A percentile compares a stretch with the other conserved stretches of the same genome.
These are phyloP conservation scores for Gnathonemus longibarbis DNA, from an alignment of 2,113 vertebrate genomes.

Conservation along the genomic window DNA sequence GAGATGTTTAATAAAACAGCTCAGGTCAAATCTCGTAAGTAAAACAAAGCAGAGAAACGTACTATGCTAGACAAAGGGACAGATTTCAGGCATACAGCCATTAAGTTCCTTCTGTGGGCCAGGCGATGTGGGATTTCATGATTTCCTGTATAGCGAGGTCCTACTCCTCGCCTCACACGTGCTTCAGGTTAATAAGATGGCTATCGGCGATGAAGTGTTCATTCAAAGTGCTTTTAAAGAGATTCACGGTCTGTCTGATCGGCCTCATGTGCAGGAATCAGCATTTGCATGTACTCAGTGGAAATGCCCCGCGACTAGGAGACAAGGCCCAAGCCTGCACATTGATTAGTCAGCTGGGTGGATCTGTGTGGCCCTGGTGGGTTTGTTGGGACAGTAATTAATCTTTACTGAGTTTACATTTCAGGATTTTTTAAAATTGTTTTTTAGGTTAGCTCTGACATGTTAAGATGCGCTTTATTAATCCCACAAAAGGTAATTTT, in stretches of 20 bases:
- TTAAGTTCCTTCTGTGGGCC: not conserved
- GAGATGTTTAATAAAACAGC: not conserved
- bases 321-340: not conserved
- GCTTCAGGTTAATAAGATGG: constrained; percentile 44
- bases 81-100: not conserved
- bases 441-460: not conserved
- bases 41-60: not conserved
- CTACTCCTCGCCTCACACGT: constrained; percentile 28
- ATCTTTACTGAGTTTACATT: not conserved
- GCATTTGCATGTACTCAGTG: not conserved
- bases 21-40: not conserved
- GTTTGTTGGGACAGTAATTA: not conserved
- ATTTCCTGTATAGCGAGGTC: not conserved
- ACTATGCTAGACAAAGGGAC: not conserved
- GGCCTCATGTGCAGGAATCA: constrained; percentile 26
- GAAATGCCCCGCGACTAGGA: not conserved
- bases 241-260: constrained; percentile 13
- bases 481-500: not conserved
- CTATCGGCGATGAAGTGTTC: constrained; percentile 38
- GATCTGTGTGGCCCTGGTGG: not conserved
- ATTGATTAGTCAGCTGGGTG: not conserved
- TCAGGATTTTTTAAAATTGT: not conserved
- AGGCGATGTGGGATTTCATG: not conserved
- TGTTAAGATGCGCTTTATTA: not conserved
- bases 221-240: constrained; percentile 49